Percentiles rank a stretch among this genome's conserved stretches.
Evolutionary conservation across 2,113 vertebrate genomes (phyloP).

Genomic region (Tragulus kanchil): DNA sequence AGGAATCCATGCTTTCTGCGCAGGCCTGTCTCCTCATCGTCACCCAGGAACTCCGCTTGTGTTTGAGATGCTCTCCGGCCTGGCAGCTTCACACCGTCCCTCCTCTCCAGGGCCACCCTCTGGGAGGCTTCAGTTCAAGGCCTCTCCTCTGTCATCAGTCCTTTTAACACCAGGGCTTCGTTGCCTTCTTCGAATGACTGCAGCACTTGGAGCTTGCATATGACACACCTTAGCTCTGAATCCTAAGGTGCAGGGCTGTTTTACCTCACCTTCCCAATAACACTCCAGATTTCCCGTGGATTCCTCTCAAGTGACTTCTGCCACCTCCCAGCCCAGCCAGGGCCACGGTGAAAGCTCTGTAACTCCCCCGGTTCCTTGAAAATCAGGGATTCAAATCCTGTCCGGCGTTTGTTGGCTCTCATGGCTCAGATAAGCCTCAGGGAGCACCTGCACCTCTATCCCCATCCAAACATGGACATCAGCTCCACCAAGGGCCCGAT

Average conservation of each 20-base stretch:
- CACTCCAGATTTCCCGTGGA: rapidly evolving
- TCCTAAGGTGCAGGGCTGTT: no score
- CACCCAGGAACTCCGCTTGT: neutral
- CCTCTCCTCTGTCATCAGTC: neutral
- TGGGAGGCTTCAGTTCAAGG: neutral
- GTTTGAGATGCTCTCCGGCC: no score
- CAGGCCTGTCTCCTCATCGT: neutral
- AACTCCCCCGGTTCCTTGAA: neutral
- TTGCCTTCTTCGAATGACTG: neutral
- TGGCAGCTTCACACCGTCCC: neutral
- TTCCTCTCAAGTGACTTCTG: neutral
- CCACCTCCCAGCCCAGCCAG: no score
- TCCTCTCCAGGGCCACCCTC: neutral
- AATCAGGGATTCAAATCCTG: neutral
- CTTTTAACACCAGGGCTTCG: neutral
- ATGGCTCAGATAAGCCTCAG: neutral
- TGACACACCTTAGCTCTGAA: neutral
- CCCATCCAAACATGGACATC: neutral
- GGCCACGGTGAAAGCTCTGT: neutral
- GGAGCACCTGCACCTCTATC: neutral
- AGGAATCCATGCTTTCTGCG: neutral
- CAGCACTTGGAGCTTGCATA: neutral
- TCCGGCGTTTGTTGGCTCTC: neutral
- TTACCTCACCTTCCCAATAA: neutral
- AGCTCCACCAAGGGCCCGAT: neutral